Evolutionary conservation across 2,888 invertebrate species (phyloP), one percentile per base, ranked within the genome.

Genomic region (Agrilus cyanescens): DNA sequence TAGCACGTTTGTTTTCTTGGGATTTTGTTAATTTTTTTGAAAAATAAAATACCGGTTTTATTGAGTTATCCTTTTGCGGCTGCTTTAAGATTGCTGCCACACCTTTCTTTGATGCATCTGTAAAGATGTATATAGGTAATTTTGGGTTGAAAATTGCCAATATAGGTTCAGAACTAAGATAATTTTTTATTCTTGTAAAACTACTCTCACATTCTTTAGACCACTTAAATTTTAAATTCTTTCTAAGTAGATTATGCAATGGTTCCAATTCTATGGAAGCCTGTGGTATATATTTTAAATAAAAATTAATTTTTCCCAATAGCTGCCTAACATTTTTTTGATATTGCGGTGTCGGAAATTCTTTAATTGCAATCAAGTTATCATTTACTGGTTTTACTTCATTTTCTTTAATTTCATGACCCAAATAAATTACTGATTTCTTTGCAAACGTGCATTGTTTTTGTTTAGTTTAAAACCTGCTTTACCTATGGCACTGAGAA

Each of bases 91-190:
- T 6, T 6, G 20, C 20, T 6, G 4, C 20, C 7, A 20, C 20
- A 20, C 20, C 20, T 6, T 6, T 20, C 7, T 6, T 20, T 6
- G 20, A 20, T 20, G 20, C 20, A 20, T 20, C 42, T n/a, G 42
- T 42, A 32, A 37, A 37, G 14, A 42, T 38, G 16, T 37, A 16
- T 16, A 42, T 42, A 25, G 20, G 25, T n/a, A 29, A 18, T 29
- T 37, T 32, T 30, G 14, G 13, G 13, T 42, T 32, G 12, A 42
- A 38, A 29, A 42, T 42, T 14, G 29, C 42, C 29, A 41, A 13
- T 13, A 41, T 25, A 12, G 41, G 41, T 25, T 41, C 14, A 12
- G 41, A 41, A 25, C 41, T 36, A n/a, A 41, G 36, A 15, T 14
- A 35, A 4, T 35, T 35, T 29, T 42, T 42, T 29, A 42, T 25